phyloP scores from a whole-genome alignment of 1,140 invertebrate species.

The Theocolax elegans region DNA sequence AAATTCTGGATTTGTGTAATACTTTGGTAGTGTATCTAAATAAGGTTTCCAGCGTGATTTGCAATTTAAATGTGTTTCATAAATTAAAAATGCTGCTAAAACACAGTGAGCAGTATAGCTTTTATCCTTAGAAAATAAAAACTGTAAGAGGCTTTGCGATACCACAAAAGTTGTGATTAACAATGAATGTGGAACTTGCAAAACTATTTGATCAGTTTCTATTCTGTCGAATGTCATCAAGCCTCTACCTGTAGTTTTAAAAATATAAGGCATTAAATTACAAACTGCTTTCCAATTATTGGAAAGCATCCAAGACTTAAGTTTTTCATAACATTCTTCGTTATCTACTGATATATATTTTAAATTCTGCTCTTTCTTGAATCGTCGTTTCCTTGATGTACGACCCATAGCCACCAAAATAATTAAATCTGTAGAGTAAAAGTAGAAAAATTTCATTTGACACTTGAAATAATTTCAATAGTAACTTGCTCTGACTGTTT shows the following conservation, averaged over 20 bases:
- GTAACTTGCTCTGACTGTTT: neutral
- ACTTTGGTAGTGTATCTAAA: slow-evolving; percentile 70
- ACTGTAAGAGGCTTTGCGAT: slow-evolving; percentile 61
- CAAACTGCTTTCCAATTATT: slow-evolving; percentile 61
- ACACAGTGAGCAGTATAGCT: slow-evolving; percentile 67
- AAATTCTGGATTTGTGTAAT: slow-evolving; percentile 69
- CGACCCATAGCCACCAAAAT: slow-evolving; percentile 64
- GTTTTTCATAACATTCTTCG: slow-evolving; percentile 57
- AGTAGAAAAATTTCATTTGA: slow-evolving; percentile 33
- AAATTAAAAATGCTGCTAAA: slow-evolving; percentile 73
- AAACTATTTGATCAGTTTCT: slow-evolving; percentile 65
- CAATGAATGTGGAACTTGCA: slow-evolving; percentile 70
- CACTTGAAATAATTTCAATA: slow-evolving; percentile 32
- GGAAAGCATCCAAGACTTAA: slow-evolving; percentile 66
- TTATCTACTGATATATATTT: slow-evolving; percentile 58
- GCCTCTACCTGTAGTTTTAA: slow-evolving; percentile 71
- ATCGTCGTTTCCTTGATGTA: slow-evolving; percentile 62
- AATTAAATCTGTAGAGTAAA: slow-evolving; percentile 53
- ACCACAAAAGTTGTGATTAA: slow-evolving; percentile 70
- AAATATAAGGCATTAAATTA: slow-evolving; percentile 64
- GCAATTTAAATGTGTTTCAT: slow-evolving; percentile 64
- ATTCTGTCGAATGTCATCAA: slow-evolving; percentile 70
- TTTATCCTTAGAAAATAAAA: slow-evolving; percentile 62
- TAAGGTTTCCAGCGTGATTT: slow-evolving; percentile 68
- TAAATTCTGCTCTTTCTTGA: slow-evolving; percentile 55